Evolutionary conservation across 2,797 vertebrate genomes (phyloP), one percentile per base, ranked within the genome.

Genomic region (Thaleichthys pacificus): DNA sequence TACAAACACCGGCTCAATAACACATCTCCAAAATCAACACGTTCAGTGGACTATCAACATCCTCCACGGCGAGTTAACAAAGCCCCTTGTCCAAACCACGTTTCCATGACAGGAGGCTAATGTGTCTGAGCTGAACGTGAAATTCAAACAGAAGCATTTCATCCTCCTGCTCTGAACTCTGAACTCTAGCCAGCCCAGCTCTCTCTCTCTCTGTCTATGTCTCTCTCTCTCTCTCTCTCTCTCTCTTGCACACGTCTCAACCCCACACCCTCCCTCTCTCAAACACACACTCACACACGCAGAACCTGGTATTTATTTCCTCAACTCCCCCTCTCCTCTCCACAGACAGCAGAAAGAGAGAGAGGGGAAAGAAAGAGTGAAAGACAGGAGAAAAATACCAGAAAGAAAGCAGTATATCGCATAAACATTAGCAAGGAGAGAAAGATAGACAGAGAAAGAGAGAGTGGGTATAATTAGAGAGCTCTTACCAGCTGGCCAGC

Each of bases 401-500:
- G 4, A 24, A 24, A 60, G 57, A 60, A 12, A 60, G 57, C 14
- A 35, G 32, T 35, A 35, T 35, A 35, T 35, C 6, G 32, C 32
- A 19, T 17, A 65, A 64, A 68, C 42, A 24, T 72, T 74, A 77
- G 75, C 57, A 0, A 49, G 63, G 32, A 77, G 75, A 5, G 75
- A 5, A 0, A 70, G 3, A 63, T 65, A 61, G 69, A 68, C 69
- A 63, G 35, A 66, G 76, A 68, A 80, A 81, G 66, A 85, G 75
- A 83, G 69, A 77, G 61, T 83, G 72, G 63, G 67, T 85, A 76
- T 87, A 71, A 85, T 81, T 77, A 75, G 77, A 88, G 78, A 88
- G 88, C 82, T 81, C 92, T 93, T 93, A 93, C 92, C 92, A 88
- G 93, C 90, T 81, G 83, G 89, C 86, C 90, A 89, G 89, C 90